Conservation (phyloP, 2,113 vertebrate species). For the Antigone vipio region DNA sequence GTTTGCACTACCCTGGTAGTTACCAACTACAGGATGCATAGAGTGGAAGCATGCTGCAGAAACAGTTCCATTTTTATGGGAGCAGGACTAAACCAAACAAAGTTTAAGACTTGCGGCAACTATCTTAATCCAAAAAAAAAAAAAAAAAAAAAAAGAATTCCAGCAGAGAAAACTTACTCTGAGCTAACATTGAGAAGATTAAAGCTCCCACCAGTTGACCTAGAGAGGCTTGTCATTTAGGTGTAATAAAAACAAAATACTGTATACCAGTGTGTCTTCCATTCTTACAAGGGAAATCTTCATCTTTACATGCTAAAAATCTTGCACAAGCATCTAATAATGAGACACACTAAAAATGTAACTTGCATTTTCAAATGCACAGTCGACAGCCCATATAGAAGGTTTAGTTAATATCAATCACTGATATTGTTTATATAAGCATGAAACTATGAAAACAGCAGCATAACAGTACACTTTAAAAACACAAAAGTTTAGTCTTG, state of each 20-base stretch:
- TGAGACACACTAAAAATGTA: background rate
- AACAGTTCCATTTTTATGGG: background rate
- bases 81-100: background rate
- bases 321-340: background rate
- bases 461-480: background rate
- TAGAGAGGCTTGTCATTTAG: background rate
- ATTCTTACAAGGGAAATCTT: background rate
- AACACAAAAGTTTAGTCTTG: background rate
- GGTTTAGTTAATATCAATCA: background rate
- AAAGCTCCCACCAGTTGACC: background rate
- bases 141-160: background rate
- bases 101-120: background rate
- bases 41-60: background rate
- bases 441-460: background rate
- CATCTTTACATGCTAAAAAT: background rate
- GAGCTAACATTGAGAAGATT: background rate
- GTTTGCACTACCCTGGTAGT: background rate
- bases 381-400: background rate
- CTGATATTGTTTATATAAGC: background rate
- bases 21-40: background rate
- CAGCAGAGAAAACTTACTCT: background rate
- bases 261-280: background rate
- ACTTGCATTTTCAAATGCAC: background rate
- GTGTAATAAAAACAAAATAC: background rate
- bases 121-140: background rate